phyloP scores from a whole-genome alignment of 2,888 invertebrate genomes.

The Andrena fulva region DNA sequence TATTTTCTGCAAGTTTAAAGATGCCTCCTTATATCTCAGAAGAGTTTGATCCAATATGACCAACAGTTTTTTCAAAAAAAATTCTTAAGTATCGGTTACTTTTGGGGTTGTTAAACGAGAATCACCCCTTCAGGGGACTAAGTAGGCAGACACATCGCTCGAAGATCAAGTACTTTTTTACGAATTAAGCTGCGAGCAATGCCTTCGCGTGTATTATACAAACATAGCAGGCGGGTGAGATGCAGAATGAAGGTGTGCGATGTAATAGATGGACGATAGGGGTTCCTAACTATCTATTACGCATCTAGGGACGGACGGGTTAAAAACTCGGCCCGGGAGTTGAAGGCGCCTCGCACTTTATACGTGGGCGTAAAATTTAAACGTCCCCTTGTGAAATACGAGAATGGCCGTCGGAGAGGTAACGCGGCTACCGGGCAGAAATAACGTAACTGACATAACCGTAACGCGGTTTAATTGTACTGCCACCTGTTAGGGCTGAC shows the following conservation, averaged over 20 bases:
- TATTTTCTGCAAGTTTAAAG: no score
- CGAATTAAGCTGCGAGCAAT: no score
- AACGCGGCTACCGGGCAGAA: constrained; percentile 51
- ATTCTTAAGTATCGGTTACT: no score
- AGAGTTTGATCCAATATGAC: no score
- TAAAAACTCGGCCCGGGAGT: constrained; percentile 7
- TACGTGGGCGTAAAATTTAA: constrained; percentile 34
- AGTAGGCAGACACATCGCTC: no score
- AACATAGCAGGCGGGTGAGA: no score
- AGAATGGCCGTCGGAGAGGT: constrained; percentile 36
- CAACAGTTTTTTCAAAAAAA: no score
- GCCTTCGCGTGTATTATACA: no score
- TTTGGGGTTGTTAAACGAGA: no score
- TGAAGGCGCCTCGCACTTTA: constrained; percentile 31
- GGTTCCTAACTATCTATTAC: neutral
- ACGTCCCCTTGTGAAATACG: constrained; percentile 31
- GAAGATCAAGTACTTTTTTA: no score
- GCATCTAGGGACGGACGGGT: neutral
- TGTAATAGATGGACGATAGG: neutral
- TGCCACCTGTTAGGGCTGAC: constrained; percentile 79
- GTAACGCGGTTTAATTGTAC: constrained; percentile 82
- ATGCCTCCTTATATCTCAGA: no score
- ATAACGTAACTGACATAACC: constrained; percentile 76
- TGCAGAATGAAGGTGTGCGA: neutral
- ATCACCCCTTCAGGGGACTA: no score